Conservation (phyloP, 2,113 vertebrate genomes). For the Atherinomorus stipes region DNA sequence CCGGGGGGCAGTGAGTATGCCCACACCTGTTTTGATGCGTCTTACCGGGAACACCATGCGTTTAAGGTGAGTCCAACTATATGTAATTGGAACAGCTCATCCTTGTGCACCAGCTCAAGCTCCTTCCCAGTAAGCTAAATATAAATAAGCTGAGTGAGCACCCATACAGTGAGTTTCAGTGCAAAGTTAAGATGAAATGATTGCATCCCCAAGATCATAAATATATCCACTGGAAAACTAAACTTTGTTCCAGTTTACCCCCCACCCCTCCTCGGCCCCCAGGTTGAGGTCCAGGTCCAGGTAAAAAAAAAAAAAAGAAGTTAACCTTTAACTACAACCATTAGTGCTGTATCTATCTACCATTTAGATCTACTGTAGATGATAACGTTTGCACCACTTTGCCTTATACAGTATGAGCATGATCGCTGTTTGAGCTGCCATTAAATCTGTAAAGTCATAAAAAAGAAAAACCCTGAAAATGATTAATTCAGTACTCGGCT, state of each 20-base stretch:
- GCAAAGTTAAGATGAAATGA: slow-evolving; percentile 1
- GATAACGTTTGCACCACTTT: background rate
- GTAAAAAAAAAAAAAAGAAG: too few relatives aligned
- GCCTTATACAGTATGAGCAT: slow-evolving; percentile 2
- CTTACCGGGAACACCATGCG: too few relatives aligned
- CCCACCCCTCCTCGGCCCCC: too few relatives aligned
- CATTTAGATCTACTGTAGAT: background rate
- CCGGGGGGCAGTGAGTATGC: too few relatives aligned
- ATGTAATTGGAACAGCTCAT: too few relatives aligned
- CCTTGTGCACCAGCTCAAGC: too few relatives aligned
- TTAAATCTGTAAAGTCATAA: too few relatives aligned
- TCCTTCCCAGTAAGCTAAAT: slow-evolving; percentile 22
- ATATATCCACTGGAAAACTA: background rate
- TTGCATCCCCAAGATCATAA: background rate
- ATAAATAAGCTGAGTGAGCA: slow-evolving; percentile 19
- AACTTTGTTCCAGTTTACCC: background rate
- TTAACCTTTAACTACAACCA: background rate
- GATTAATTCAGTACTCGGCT: background rate
- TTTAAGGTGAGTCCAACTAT: too few relatives aligned
- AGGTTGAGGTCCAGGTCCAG: too few relatives aligned
- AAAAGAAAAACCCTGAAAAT: background rate
- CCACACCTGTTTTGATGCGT: too few relatives aligned
- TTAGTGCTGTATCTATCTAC: too few relatives aligned
- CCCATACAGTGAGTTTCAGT: background rate
- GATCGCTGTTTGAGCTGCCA: background rate